Evolutionary conservation across 2,797 vertebrate genomes (phyloP).

Genomic region (Sebastes wilsoni): DNA sequence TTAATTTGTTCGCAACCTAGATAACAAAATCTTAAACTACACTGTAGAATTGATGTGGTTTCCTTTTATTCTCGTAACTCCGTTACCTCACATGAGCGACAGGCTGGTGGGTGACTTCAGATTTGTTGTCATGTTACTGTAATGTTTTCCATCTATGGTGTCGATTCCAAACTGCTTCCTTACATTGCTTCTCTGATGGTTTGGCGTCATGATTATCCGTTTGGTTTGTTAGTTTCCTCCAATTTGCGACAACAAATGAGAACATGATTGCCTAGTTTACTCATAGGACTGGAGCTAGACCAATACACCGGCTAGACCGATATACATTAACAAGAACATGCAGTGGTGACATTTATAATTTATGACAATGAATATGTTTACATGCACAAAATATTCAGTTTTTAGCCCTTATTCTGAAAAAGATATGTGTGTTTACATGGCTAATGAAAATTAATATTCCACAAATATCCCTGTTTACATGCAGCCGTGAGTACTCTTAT

Average conservation of each 20-base stretch:
- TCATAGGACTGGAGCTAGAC: not conserved
- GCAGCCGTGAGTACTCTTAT: too few relatives aligned
- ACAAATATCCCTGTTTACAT: too few relatives aligned
- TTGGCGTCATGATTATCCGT: not conserved
- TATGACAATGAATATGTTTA: too few relatives aligned
- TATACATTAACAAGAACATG: too few relatives aligned
- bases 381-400: too few relatives aligned
- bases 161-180: not conserved
- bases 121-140: not conserved
- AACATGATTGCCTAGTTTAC: not conserved
- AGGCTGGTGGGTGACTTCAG: not conserved
- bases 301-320: not conserved
- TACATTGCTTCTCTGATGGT: not conserved
- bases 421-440: too few relatives aligned
- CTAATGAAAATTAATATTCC: too few relatives aligned
- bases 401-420: too few relatives aligned
- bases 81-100: not conserved
- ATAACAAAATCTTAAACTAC: not conserved
- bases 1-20: too few relatives aligned
- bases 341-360: too few relatives aligned
- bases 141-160: not conserved
- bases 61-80: not conserved
- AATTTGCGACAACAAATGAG: not conserved
- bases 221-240: not conserved
- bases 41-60: not conserved